Evolutionary conservation across 2,113 vertebrate species (phyloP), one percentile per base, ranked within the genome.

Genomic region (Calypte anna): DNA sequence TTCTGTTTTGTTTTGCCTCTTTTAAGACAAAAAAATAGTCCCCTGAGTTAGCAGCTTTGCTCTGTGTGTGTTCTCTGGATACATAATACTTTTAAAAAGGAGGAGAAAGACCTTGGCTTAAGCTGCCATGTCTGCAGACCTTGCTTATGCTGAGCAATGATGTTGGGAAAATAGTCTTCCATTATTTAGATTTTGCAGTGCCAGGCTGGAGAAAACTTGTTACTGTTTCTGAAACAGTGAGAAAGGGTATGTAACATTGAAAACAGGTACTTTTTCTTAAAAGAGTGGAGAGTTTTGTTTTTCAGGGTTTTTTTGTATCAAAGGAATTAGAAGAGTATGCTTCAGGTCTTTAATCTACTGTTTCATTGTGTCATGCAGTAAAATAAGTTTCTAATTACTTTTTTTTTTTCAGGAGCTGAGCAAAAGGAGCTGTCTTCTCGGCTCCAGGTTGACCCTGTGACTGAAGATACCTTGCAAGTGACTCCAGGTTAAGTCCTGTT

Each of bases 391-490:
- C 24, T 86, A 74, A 86, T 88, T 88, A 72, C 31, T 89, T 18
- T 0, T 13, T 66, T 66, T 85, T 57, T 92, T 97, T 70, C 93
- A 98, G 98, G 95, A 96, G 55, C 91, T 86, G 96, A 96, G 30
- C 97, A 98, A 77, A 98, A 93, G 76, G 97, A 97, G 13, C 97
- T 99, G 67, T 97, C 98, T 11, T 98, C 99, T 55, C 98, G 98
- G 40, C 98, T 99, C 27, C 99, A 99, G 89, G 68, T 98, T 61
- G 98, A 98, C 55, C 80, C 98, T 25, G 68, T 73, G 36, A 67
- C 97, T 63, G 98, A 98, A 63, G 97, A 97, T 46, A 92, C 82
- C 19, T 95, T 97, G n/a, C 96, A 94, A 83, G 89, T 96, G 58
- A 95, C 97, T 94, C 98, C 96, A 94, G 96, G 97, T 97, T 94